Evolutionary conservation across 2,797 vertebrate genomes (phyloP).

Genomic region (Phrynocephalus vlangalii): DNA sequence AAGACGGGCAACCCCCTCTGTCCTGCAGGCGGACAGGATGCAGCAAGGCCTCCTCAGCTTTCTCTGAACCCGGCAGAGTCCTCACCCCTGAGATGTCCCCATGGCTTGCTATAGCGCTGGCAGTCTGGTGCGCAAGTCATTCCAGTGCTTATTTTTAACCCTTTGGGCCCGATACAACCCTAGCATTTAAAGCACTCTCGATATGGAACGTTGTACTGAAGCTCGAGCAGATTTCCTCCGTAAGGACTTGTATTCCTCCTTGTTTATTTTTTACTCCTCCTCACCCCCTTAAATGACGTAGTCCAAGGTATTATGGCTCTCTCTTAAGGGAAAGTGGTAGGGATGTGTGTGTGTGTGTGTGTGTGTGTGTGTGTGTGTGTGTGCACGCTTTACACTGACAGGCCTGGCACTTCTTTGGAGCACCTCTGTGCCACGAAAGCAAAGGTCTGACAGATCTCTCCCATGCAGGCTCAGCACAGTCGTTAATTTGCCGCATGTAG

Average conservation of each 20-base stretch:
- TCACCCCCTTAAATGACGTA: not conserved
- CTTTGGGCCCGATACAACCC: not conserved
- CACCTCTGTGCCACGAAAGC: slow-evolving; percentile 35
- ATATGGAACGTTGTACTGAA: not conserved
- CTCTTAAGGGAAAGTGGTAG: not conserved
- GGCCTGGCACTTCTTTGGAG: not conserved
- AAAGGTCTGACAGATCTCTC: not conserved
- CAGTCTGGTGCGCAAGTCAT: not conserved
- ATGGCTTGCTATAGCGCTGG: not conserved
- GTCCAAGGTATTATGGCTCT: not conserved
- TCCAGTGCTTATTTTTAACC: not conserved
- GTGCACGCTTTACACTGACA: not conserved
- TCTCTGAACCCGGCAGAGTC: not conserved
- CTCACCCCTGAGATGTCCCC: not conserved
- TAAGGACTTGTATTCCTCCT: slow-evolving; percentile 4
- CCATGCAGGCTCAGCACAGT: not conserved
- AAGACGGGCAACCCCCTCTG: too few relatives aligned
- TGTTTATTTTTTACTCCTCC: not conserved
- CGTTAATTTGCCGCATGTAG: not conserved
- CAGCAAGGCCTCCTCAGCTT: not conserved
- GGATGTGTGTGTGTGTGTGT: not conserved
- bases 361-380: not conserved
- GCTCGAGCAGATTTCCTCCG: not conserved
- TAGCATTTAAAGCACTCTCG: not conserved
- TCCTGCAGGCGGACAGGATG: too few relatives aligned